These are phyloP conservation scores for Antennarius maculatus DNA, from an alignment of 2,797 vertebrate species.

Conservation along the genomic window DNA sequence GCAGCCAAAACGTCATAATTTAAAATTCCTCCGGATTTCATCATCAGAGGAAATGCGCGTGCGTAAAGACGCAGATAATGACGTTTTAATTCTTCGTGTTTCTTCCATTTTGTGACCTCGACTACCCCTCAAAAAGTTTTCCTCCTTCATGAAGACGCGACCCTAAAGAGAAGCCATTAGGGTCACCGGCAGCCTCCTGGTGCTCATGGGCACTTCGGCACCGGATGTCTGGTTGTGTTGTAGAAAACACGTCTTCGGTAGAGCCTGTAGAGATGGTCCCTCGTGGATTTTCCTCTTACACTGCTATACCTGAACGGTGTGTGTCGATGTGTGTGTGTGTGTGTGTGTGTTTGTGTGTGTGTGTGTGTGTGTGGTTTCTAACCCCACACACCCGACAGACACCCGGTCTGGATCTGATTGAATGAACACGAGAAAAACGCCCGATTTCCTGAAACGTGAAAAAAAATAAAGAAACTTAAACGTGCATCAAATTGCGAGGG, in stretches of 20 bases:
- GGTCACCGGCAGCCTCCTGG: conserved; percentile 35
- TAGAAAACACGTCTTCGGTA: conserved; percentile 40
- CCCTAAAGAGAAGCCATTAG: conserved; percentile 22
- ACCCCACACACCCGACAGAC: conserved; percentile 51
- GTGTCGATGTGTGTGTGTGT: conserved; percentile 13
- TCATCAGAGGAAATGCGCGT: not conserved
- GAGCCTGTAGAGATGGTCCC: conserved; percentile 41
- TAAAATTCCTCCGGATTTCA: not conserved
- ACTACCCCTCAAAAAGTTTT: not conserved
- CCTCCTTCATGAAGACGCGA: conserved; percentile 15
- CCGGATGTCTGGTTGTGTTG: conserved; percentile 46
- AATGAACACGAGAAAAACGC: conserved; percentile 56
- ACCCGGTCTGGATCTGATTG: conserved; percentile 41
- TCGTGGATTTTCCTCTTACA: conserved; percentile 42
- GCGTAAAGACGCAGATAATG: too few relatives aligned
- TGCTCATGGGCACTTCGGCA: conserved; percentile 52
- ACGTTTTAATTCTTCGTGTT: too few relatives aligned
- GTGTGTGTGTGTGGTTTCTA: conserved; percentile 16
- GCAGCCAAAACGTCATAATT: not conserved
- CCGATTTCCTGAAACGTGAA: conserved; percentile 48
- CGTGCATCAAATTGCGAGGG: not conserved
- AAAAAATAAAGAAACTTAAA: not conserved
- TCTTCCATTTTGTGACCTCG: not conserved
- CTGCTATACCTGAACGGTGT: not conserved
- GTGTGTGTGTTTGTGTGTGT: conserved; percentile 11